Base-by-base conservation (phyloP, 2,113 vertebrate species). In the Naja naja region DNA sequence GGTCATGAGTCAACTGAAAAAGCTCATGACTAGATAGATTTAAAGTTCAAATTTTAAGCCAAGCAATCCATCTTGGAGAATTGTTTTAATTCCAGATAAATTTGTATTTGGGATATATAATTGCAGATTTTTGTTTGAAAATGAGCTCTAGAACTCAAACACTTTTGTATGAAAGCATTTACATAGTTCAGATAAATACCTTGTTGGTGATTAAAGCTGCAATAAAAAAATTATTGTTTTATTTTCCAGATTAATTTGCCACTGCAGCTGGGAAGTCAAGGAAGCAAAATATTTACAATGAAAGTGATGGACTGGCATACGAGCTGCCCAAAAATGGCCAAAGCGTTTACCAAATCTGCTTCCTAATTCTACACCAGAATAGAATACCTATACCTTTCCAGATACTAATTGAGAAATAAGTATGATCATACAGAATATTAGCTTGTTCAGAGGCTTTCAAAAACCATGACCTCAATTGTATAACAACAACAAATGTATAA, bases 1-100 rank as follows among this genome's bases (percentile, higher is more conserved):
- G 91, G 49, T 92, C 92, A 92, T 95, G 96, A 96, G 96, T 95
- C 94, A 93, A 58, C 89, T 93, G 69, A 90, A 95, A 96, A 96
- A 94, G 4, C 45, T 60, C 88, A 94, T 93, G 11, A 27, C 49
- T 49, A 64, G 1, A 90, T 87, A 90, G 88, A 39, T 93, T 96
- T 96, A 94, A 69, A 89, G 89, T 55, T 43, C 22, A 54, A 34
- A 55, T 23, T 55, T 55, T 55, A 54, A 89, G 9, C 22, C 3
- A 89, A 85, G 30, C 45, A 88, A 2, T 91, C 94, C 34, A 94
- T 85, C 85, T 20, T 89, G 55, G 87, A 30, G 0, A 92, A 85
- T 58, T 85, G 92, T 92, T 91, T 74, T 45, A 94, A 93, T 92
- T 95, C 49, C 89, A 88, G 94, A 93, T 94, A 93, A 89, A 89